Evolutionary conservation across 2,113 vertebrate genomes (phyloP), one percentile per base, ranked within the genome.

Genomic region (Ranitomeya variabilis): DNA sequence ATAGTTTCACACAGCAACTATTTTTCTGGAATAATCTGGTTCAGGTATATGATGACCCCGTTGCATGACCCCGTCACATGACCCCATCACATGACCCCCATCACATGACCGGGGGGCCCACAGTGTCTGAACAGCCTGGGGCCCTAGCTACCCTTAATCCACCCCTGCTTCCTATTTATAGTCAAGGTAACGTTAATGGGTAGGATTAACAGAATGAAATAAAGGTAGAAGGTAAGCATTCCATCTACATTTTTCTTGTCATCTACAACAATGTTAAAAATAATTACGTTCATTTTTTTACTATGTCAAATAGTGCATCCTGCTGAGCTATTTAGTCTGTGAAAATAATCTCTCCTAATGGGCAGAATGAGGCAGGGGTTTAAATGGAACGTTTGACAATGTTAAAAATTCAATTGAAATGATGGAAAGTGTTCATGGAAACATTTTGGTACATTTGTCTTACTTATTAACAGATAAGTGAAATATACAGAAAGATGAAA

Each of bases 301-400:
- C 73, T 19, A 14, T 52, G 73, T 7, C 73, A 11, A 76, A 76
- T 76, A 52, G 37, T 52, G 73, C 18, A 11, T 18, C 73, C 19
- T 76, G 73, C 73, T 76, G 73, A 52, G 73, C 73, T 52, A 52
- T 76, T 76, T 21, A 76, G 73, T 51, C 73, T 51, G 37, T 52
- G 45, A 76, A 76, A 45, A 52, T 76, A 52, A 51, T 52, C 18
- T 76, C 13, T 52, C 73, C 16, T 76, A 21, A 76, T 51, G 73
- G 37, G 10, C 45, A 76, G 2, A 76, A 21, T 21, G 3, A 52
- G 45, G 37, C 15, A 19, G 18, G 37, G 19, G 31, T 45, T 76
- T 52, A 52, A 76, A 52, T 76, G 52, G 45, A 76, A 4, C 18
- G 15, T 76, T 76, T 76, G 45, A 52, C 37, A 52, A 45, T 7